phyloP scores from a whole-genome alignment of 2,888 invertebrate genomes.

The Pherbina coryleti region DNA sequence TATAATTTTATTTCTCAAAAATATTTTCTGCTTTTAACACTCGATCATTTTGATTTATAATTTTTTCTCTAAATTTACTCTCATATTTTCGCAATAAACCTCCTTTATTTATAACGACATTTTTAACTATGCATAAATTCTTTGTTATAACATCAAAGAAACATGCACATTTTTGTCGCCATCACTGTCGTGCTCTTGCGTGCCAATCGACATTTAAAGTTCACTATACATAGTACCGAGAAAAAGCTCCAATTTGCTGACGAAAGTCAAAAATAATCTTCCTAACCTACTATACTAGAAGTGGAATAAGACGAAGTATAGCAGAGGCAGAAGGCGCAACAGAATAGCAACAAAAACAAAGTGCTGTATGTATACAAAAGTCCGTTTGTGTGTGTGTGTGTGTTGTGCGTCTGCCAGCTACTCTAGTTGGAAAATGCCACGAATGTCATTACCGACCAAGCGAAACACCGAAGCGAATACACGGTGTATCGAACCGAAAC shows the following conservation, averaged over 20 bases:
- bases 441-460: conserved; percentile 47
- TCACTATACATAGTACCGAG: conserved; percentile 38
- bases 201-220: conserved; percentile 54
- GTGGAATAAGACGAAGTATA: not conserved
- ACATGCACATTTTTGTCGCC: conserved; percentile 15
- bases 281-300: conserved; percentile 54
- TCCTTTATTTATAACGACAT: no score
- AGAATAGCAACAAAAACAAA: conserved; percentile 21
- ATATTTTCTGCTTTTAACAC: no score
- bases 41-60: no score
- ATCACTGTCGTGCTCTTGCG: conserved; percentile 45
- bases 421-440: conserved; percentile 36
- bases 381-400: conserved; percentile 43
- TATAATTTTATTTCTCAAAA: no score
- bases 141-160: no score
- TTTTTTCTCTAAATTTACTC: no score
- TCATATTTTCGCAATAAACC: no score
- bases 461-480: conserved; percentile 3
- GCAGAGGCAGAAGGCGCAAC: not conserved
- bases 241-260: conserved; percentile 49
- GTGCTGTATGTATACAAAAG: conserved; percentile 38
- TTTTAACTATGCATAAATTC: no score
- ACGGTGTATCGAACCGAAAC: conserved; percentile 28
- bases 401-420: not conserved
- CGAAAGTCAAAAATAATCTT: conserved; percentile 36